Conservation (phyloP, 2,113 vertebrate genomes). For the Pelmatolapia mariae region DNA sequence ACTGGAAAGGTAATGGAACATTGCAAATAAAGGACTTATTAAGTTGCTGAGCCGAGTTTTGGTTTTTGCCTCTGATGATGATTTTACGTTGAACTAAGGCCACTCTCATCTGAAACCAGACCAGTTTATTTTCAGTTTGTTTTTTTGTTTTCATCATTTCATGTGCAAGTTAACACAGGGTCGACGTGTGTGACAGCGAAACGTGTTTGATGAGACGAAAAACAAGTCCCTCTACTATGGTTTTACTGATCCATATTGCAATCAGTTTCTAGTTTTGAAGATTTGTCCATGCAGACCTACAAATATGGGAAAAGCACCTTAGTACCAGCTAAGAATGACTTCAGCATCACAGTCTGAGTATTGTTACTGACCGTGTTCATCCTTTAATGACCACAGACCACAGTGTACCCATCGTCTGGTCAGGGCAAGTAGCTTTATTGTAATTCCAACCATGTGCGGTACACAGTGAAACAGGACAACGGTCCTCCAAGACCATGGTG, state of each 20-base stretch:
- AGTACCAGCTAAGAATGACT: not conserved
- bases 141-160: too few species aligned
- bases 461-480: not conserved
- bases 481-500: not conserved
- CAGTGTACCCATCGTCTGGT: not conserved
- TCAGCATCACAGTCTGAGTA: not conserved
- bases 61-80: not conserved
- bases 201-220: not conserved
- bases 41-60: constrained; percentile 63
- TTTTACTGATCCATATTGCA: not conserved
- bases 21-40: constrained; percentile 78
- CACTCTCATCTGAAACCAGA: not conserved
- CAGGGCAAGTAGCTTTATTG: not conserved
- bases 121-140: not conserved
- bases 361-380: not conserved
- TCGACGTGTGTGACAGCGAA: not conserved
- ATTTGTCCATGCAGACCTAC: not conserved
- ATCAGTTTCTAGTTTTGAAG: not conserved
- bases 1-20: constrained; percentile 79
- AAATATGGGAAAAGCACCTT: not conserved
- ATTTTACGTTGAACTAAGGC: not conserved
- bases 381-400: not conserved
- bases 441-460: not conserved
- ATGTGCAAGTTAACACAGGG: not conserved
- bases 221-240: not conserved